These are phyloP conservation scores for Pimephales promelas DNA, from an alignment of 2,113 vertebrate species.

Conservation along the genomic window DNA sequence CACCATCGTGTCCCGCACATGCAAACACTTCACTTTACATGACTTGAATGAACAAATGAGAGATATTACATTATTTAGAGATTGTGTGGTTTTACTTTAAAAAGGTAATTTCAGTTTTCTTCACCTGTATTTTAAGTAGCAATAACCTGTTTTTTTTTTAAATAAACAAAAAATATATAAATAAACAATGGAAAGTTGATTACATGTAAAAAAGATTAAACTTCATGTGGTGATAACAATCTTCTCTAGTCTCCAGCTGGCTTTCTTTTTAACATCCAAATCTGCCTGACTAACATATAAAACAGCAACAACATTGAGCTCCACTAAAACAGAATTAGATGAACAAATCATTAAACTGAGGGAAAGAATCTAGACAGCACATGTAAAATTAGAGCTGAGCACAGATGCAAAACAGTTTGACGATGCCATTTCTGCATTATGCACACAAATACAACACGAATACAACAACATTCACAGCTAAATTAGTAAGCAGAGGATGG, in stretches of 20 bases:
- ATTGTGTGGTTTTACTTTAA: neutral
- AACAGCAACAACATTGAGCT: neutral
- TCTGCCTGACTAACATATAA: slow-evolving; percentile 1
- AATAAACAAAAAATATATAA: neutral
- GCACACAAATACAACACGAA: slow-evolving; percentile 6
- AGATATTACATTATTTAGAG: neutral
- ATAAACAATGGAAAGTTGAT: neutral
- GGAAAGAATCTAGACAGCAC: slow-evolving; percentile 12
- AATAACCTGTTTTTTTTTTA: neutral
- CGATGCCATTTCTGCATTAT: slow-evolving; percentile 2
- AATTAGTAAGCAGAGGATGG: slow-evolving; percentile 52
- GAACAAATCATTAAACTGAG: slow-evolving; percentile 19
- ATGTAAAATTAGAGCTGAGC: slow-evolving; percentile 25
- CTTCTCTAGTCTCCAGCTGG: neutral
- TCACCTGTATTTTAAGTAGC: neutral
- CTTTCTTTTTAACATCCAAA: neutral
- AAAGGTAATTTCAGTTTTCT: neutral
- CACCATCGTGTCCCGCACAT: neutral
- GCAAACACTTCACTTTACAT: slow-evolving; percentile 13
- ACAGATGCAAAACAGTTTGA: neutral
- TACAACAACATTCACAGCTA: neutral
- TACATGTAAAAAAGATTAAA: neutral
- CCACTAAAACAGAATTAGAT: neutral
- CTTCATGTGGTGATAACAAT: neutral
- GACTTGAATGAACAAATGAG: neutral